Percentiles rank a stretch among this genome's conserved stretches.
Conservation (phyloP, 92 coral and sea anemone genomes). For the Heliopora coerulea region DNA sequence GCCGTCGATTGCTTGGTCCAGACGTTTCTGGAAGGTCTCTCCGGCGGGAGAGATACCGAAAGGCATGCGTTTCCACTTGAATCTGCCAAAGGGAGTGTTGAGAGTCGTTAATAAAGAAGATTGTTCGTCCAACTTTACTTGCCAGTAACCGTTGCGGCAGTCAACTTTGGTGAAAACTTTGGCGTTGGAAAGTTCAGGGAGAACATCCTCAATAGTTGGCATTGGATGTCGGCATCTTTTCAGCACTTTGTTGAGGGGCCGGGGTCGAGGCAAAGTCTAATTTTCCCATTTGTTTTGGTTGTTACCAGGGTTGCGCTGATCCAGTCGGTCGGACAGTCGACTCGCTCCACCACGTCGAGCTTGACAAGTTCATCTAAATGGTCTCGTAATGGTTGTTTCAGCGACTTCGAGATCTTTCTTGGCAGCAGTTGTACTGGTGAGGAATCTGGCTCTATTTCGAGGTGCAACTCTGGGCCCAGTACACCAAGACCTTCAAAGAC, state of each 20-base stretch:
- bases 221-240: conserved; percentile 53
- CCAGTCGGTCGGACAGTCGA: conserved; percentile 42
- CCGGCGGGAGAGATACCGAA: conserved; percentile 2
- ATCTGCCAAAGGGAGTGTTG: conserved; percentile 36
- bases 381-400: conserved; percentile 29
- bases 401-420: conserved; percentile 24
- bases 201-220: conserved; percentile 32
- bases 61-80: conserved; percentile 14
- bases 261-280: conserved; percentile 50
- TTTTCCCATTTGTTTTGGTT: conserved; percentile 4
- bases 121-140: conserved; percentile 27
- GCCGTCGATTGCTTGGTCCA: conserved; percentile 20
- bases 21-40: conserved; percentile 23
- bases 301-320: conserved; percentile 26
- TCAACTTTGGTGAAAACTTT: conserved; percentile 35
- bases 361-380: conserved; percentile 33
- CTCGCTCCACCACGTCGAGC: conserved; percentile 10
- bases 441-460: conserved; percentile 28
- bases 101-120: conserved; percentile 12
- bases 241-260: conserved; percentile 38
- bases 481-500: conserved; percentile 1
- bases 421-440: conserved; percentile 41
- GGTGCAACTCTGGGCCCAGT: conserved; percentile 36
- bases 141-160: conserved; percentile 16
- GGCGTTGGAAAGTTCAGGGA: conserved; percentile 15